Evolutionary conservation across 2,113 vertebrate genomes (phyloP), one percentile per base, ranked within the genome.

Genomic region (Trogon surrucura): DNA sequence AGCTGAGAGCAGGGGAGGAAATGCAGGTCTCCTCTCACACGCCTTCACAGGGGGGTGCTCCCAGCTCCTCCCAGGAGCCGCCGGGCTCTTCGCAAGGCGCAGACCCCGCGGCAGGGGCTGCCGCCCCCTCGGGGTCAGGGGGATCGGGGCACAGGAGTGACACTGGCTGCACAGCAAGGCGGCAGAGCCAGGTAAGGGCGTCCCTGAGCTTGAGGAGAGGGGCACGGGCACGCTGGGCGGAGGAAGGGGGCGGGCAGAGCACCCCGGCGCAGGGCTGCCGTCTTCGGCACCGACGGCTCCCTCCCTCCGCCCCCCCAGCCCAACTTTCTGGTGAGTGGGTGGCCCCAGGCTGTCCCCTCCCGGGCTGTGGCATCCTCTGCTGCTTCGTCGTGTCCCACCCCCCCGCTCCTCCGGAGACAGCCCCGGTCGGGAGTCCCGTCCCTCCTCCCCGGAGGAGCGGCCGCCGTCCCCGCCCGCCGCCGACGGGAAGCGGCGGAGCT

Each of bases 391-490:
- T 36, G 36, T 36, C 32, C 54, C 29, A 2, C 11, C 16, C 34
- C 16, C 30, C 51, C 56, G 4, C 20, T 15, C 22, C 25, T 3
- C 29, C 17, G 64, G n/a, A 57, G 64, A 51, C 81, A 84, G 57
- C 44, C 34, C 30, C 45, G 38, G 25, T 38, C 20, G 32, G 83
- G 27, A 65, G 48, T 67, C 73, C 85, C 54, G 47, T 36, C 74
- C 74, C 88, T 73, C 77, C 72, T 48, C 83, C 83, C 57, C 56
- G 64, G 88, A 88, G 88, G 74, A 77, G 91, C 87, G 71, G 82
- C 88, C 62, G 48, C 56, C 4, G 78, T 79, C 80, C 67, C 83
- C 83, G 53, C 92, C 88, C 78, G 88, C 77, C 6, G 34, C 50
- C 36, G 34, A n/a, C 54, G 87, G 38, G 57, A 65, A 74, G 73